Base-by-base conservation (phyloP, 2,888 invertebrate species). In the Drosophila ustulata region DNA sequence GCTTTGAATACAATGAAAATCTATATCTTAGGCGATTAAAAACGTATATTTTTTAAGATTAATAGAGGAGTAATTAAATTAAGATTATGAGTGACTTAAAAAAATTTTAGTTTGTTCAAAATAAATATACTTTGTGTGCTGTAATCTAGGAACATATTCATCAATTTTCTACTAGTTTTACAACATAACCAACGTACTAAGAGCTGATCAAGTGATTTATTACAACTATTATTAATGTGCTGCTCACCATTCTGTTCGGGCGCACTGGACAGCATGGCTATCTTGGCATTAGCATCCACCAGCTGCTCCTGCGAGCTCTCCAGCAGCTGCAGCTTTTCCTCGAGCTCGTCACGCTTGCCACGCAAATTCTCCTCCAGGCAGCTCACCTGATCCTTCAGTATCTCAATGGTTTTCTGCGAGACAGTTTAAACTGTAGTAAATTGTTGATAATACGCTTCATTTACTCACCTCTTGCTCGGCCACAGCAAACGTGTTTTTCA, bases 251-350 rank as follows among this genome's bases (percentile, higher is more conserved):
- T 81, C 47, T 86, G 79, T 18, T 91, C 89, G 0, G 92, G 90
- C 1, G 76, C 78, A 8, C 82, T 77, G 43, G 89, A 88, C 0
- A 92, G 68, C 52, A 88, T 25, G 0, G 90, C 89, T 47, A 93
- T 78, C 72, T 92, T 90, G 5, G 90, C 77, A 77, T 91, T 91
- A 23, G 92, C 83, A 45, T 93, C 92, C 18, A 84, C 82, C 37
- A 92, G 66, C 71, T 91, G 90, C 52, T 92, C 92, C 65, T 93
- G 93, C 1, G 90, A 80, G 59, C 90, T 90, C 66, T 93, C 92
- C 11, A 92, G 68, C 30, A 91, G 68, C 49, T 89, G 81, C 0
- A 86, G 49, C 52, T 91, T 91, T 64, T 93, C 93, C 25, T 92
- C 91, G 3, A 93, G 65, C 56, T 93, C 92, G 7, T 82, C 80